Base-by-base conservation (phyloP, 2,797 vertebrate species). In the Sebastes diaconus region DNA sequence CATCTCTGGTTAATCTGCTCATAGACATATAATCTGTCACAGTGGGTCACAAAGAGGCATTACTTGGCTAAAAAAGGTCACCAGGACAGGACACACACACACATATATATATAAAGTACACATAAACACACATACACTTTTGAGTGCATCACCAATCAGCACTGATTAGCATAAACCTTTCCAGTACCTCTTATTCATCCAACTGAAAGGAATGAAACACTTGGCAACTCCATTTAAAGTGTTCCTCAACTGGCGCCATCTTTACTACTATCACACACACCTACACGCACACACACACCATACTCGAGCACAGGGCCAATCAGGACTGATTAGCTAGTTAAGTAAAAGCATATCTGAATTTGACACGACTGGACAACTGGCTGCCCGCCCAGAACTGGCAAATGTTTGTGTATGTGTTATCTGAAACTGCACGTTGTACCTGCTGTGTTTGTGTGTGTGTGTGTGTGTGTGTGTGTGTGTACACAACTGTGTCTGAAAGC, bases 271-370 rank as follows among this genome's bases (percentile, higher is more conserved):
- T n/a, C 22, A 54, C 16, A 52, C 30, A 52, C 55, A 25, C 52
- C 77, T 16, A 22, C 52, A 34, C 39, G 5, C 39, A 42, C 39
- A 39, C 36, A 42, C 39, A 27, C 59, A 60, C 30, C 30, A 22
- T 39, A 39, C 61, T 39, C 1, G 1, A 64, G 34, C 11, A 12
- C 14, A 24, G 10, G 55, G 24, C 24, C 80, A 82, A 86, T 85
- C 72, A 25, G 73, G 42, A 52, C 73, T 82, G 78, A 90, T 88
- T 84, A 79, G 70, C 54, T 63, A 25, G 54, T 66, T 81, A 73
- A 73, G 64, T 67, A 71, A 85, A 80, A 81, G 79, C 9, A 16
- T 60, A 54, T 74, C 73, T 80, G 77, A 80, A 84, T 73, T 61
- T 87, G 81, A 87, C 18, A 72, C 22, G 8, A 73, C 54, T 65